Percentiles rank a stretch among this genome's conserved stretches.
Conservation (phyloP, 2,888 invertebrate genomes). For the Eretmocerus hayati region DNA sequence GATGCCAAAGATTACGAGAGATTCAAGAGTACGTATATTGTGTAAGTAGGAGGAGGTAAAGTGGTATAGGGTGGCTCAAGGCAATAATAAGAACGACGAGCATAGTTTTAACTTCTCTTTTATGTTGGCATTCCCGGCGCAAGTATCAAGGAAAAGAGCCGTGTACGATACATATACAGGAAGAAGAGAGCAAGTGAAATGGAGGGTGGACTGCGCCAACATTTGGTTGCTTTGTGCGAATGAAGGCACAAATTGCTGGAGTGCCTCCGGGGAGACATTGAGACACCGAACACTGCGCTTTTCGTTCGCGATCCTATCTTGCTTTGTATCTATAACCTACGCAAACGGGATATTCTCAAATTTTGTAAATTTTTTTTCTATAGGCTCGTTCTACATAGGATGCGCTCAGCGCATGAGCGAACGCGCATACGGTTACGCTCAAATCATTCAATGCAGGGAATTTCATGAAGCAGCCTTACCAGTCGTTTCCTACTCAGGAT, state of each 20-base stretch:
- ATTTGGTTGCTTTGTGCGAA: constrained; percentile 42
- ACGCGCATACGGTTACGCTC: too few relatives aligned
- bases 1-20: too few relatives aligned
- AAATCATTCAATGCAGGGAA: too few relatives aligned
- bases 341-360: not conserved
- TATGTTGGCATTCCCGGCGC: constrained; percentile 38
- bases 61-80: constrained; percentile 39
- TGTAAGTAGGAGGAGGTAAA: constrained; percentile 8
- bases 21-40: too few relatives aligned
- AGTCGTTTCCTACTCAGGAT: too few relatives aligned
- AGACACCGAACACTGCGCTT: too few relatives aligned
- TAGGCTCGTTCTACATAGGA: too few relatives aligned
- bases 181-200: not conserved
- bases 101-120: constrained; percentile 48
- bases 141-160: too few relatives aligned
- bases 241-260: constrained; percentile 45
- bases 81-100: constrained; percentile 47
- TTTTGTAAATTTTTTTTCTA: not conserved
- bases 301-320: not conserved
- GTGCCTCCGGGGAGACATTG: constrained; percentile 47
- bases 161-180: too few relatives aligned
- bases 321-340: not conserved
- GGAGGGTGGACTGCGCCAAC: constrained; percentile 1
- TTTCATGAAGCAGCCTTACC: too few relatives aligned
- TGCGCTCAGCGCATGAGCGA: too few relatives aligned